phyloP scores from a whole-genome alignment of 2,888 invertebrate genomes.

The Lacanobia wlatinum region DNA sequence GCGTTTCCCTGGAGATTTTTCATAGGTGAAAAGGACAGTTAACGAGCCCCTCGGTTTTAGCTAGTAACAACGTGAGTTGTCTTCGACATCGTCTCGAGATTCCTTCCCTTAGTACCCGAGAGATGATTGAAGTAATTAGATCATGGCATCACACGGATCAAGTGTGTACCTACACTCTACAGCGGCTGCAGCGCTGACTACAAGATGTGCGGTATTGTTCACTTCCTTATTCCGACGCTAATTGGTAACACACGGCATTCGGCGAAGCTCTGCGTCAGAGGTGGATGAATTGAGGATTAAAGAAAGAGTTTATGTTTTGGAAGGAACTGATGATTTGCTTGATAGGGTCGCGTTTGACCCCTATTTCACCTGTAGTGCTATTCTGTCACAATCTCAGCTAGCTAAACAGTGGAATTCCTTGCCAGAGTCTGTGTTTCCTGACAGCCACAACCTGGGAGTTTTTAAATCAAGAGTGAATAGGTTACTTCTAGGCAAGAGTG shows the following conservation, averaged over 20 bases:
- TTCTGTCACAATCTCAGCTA: no score
- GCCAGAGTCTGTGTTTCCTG: no score
- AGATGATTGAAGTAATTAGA: slow-evolving; percentile 73
- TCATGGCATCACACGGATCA: slow-evolving; percentile 69
- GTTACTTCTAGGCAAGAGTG: no score
- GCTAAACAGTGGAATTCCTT: no score
- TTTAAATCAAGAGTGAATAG: no score
- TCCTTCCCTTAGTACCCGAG: slow-evolving; percentile 52
- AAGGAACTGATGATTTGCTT: no score
- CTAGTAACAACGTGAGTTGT: background rate
- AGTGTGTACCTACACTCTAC: slow-evolving; percentile 2
- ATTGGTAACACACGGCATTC: slow-evolving; percentile 60
- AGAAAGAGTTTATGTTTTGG: background rate
- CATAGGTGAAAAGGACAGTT: no score
- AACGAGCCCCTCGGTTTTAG: no score
- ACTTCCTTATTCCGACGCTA: slow-evolving; percentile 71
- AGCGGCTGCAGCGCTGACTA: background rate
- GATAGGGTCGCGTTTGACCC: no score
- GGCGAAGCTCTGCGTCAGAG: slow-evolving; percentile 14
- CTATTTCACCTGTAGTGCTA: no score
- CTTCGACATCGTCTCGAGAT: slow-evolving; percentile 11
- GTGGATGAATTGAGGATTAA: background rate
- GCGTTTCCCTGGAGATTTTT: no score
- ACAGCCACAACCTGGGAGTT: no score
- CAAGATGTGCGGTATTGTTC: slow-evolving; percentile 67